Percentiles rank a stretch among this genome's conserved stretches.
Conservation (phyloP, 2,888 invertebrate species). For the Itoplectis maculator region DNA sequence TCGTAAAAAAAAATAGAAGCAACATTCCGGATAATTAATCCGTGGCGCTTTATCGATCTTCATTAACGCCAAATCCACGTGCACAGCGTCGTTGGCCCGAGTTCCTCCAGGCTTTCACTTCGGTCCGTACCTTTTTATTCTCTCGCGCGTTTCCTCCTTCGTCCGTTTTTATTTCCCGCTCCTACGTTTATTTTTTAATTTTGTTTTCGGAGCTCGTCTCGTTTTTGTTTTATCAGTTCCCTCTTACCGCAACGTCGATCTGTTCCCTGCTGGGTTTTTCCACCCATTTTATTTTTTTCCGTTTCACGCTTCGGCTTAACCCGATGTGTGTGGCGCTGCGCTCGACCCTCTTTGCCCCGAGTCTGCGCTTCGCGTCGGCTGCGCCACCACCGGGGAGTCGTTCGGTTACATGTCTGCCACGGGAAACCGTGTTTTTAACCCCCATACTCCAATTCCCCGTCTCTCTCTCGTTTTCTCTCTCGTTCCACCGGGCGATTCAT, state of each 20-base stretch:
- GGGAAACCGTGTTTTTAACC: slow-evolving; percentile 54
- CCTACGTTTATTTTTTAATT: neutral
- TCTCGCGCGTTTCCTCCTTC: slow-evolving; percentile 41
- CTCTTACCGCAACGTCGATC: slow-evolving; percentile 48
- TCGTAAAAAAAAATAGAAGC: neutral
- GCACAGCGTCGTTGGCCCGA: neutral
- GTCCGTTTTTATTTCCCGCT: slow-evolving; percentile 5
- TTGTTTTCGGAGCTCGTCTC: neutral
- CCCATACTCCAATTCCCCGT: slow-evolving; percentile 7
- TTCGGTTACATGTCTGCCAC: slow-evolving; percentile 69
- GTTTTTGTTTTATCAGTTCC: slow-evolving; percentile 47
- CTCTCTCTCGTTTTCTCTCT: slow-evolving; percentile 33
- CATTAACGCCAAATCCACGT: slow-evolving; percentile 53
- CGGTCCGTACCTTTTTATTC: slow-evolving; percentile 47
- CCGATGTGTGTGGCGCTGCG: slow-evolving; percentile 40
- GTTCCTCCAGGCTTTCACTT: neutral
- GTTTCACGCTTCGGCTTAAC: slow-evolving; percentile 51
- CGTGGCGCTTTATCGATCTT: slow-evolving; percentile 43
- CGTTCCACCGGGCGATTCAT: slow-evolving; percentile 69
- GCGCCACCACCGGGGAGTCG: slow-evolving; percentile 68
- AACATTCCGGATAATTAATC: slow-evolving; percentile 56
- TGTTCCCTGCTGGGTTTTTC: slow-evolving; percentile 44
- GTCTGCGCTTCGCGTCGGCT: slow-evolving; percentile 57
- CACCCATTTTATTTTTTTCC: slow-evolving; percentile 66
- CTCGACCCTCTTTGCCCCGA: slow-evolving; percentile 55